These are phyloP conservation scores for Carabus problematicus DNA, from an alignment of 2,888 invertebrate genomes.

Conservation along the genomic window DNA sequence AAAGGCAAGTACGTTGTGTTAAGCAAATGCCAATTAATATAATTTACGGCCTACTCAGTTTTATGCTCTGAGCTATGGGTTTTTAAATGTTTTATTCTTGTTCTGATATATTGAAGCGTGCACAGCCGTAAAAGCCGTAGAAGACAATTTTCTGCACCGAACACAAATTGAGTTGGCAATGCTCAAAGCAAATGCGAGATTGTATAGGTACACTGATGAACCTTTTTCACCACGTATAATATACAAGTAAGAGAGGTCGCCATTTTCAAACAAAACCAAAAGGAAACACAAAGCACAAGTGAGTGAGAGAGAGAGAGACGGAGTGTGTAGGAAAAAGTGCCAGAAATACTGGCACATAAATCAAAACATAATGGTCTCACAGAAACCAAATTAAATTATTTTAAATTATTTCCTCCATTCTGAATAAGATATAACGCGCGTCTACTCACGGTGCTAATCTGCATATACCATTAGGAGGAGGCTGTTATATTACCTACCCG, in stretches of 20 bases:
- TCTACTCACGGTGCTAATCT: conserved; percentile 28
- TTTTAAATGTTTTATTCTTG: conserved; percentile 11
- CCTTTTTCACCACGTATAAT: background rate
- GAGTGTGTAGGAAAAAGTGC: background rate
- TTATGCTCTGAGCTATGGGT: background rate
- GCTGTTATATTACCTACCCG: background rate
- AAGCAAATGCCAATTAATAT: conserved; percentile 32
- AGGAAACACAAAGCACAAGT: background rate
- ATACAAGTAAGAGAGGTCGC: background rate
- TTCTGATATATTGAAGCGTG: background rate
- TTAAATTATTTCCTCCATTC: conserved; percentile 43
- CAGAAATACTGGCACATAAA: conserved; percentile 14
- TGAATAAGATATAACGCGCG: conserved; percentile 36
- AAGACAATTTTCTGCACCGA: conserved; percentile 4
- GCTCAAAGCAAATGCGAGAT: conserved; percentile 13
- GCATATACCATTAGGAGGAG: conserved; percentile 37
- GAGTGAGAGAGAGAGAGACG: background rate
- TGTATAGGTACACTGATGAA: background rate
- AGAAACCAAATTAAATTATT: conserved; percentile 44
- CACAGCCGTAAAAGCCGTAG: background rate
- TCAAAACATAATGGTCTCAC: conserved; percentile 9
- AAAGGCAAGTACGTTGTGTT: conserved; percentile 6
- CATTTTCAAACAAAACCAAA: background rate
- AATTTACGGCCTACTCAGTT: conserved; percentile 15
- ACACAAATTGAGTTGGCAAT: conserved; percentile 25